Percentiles rank a stretch among this genome's conserved stretches.
Conservation (phyloP, 2,113 vertebrate species). For the Aphyosemion australe region DNA sequence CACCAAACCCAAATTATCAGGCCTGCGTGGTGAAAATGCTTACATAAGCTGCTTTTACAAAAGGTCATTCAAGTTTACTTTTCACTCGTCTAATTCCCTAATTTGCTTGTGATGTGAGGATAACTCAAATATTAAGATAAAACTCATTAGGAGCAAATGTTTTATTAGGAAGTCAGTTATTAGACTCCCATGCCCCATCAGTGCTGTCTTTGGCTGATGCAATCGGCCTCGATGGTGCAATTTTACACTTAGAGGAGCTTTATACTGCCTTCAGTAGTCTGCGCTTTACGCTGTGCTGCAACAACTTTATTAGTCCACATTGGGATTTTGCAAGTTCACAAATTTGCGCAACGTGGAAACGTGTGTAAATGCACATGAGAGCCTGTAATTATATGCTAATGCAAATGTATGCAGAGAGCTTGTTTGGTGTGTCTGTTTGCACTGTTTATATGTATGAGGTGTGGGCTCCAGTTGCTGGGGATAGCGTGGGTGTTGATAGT, state of each 20-base stretch:
- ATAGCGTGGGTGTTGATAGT: slow-evolving; percentile 68
- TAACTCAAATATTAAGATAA: slow-evolving; percentile 7
- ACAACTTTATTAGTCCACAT: slow-evolving; percentile 29
- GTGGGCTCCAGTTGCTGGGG: slow-evolving; percentile 33
- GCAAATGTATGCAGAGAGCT: slow-evolving; percentile 19
- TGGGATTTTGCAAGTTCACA: slow-evolving; percentile 26
- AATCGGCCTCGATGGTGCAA: slow-evolving; percentile 5
- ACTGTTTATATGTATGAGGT: slow-evolving; percentile 27
- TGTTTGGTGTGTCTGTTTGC: slow-evolving; percentile 8
- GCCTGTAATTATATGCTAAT: slow-evolving; percentile 18
- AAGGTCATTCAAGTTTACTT: neutral
- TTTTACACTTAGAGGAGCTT: slow-evolving; percentile 32
- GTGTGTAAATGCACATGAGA: slow-evolving; percentile 26
- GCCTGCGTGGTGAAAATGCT: neutral
- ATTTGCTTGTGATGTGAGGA: neutral
- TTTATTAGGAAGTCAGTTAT: slow-evolving; percentile 20
- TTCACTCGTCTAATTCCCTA: neutral
- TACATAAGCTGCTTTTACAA: neutral
- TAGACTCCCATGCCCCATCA: slow-evolving; percentile 5
- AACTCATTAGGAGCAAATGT: slow-evolving; percentile 7
- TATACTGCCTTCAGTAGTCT: slow-evolving; percentile 3
- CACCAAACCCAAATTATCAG: no score
- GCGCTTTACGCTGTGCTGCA: slow-evolving; percentile 12
- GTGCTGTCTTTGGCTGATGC: slow-evolving; percentile 23
- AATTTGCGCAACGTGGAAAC: slow-evolving; percentile 16